phyloP scores from a whole-genome alignment of 2,888 invertebrate species.

The Cantharis lateralis region DNA sequence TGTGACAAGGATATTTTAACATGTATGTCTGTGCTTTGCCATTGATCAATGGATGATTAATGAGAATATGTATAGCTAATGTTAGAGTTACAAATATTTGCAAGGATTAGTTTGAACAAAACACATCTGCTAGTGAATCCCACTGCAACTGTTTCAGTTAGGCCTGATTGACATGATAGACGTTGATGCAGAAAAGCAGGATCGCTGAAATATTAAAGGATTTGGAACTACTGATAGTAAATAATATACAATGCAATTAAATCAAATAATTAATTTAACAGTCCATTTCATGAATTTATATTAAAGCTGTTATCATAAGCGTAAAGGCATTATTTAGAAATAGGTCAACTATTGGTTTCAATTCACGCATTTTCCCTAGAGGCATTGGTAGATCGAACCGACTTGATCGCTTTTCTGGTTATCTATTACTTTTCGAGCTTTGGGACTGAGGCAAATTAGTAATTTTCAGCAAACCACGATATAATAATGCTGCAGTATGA shows the following conservation, averaged over 20 bases:
- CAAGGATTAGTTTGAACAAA: neutral
- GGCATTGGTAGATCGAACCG: slow-evolving; percentile 5
- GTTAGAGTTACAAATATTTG: neutral
- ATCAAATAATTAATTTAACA: neutral
- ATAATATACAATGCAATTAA: neutral
- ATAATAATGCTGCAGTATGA: neutral
- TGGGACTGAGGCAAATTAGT: neutral
- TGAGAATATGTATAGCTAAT: neutral
- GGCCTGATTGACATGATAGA: neutral
- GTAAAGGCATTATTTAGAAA: slow-evolving; percentile 8
- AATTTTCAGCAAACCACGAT: neutral
- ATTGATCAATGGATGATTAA: neutral
- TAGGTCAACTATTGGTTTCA: slow-evolving; percentile 19
- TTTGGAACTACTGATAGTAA: neutral
- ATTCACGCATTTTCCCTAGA: slow-evolving; percentile 8
- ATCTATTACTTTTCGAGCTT: slow-evolving; percentile 5
- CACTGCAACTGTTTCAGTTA: neutral
- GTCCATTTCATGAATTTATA: neutral
- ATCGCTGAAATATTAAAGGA: neutral
- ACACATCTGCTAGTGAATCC: neutral
- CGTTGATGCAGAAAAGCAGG: neutral
- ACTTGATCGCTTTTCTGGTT: slow-evolving; percentile 2
- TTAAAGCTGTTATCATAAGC: neutral
- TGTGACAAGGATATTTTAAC: neutral
- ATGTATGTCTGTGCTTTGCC: neutral